These are phyloP conservation scores for Perizoma affinitatum DNA, from an alignment of 2,888 invertebrate species.

Conservation along the genomic window DNA sequence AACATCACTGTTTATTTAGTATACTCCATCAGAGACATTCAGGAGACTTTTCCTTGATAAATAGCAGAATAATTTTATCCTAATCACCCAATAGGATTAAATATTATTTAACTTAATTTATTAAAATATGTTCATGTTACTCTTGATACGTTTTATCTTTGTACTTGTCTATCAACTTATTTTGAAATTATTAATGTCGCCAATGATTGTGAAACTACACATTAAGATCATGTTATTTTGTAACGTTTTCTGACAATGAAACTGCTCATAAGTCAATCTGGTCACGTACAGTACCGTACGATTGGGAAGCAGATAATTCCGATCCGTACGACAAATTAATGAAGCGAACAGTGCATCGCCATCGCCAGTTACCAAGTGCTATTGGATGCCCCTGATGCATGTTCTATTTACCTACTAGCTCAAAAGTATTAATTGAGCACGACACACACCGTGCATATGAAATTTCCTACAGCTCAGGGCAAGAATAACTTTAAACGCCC, in stretches of 20 bases:
- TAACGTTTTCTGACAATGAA: slow-evolving; percentile 19
- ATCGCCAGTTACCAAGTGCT: slow-evolving; percentile 34
- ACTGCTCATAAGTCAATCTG: slow-evolving; percentile 14
- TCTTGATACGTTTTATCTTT: too few species aligned
- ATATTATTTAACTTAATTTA: too few species aligned
- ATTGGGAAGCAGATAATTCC: slow-evolving; percentile 29
- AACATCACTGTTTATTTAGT: too few species aligned
- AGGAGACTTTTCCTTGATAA: too few species aligned
- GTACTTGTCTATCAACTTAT: too few species aligned
- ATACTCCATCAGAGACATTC: too few species aligned
- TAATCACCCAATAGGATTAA: too few species aligned
- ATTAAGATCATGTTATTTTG: not conserved
- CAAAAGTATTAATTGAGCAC: slow-evolving; percentile 31
- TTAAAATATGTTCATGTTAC: too few species aligned
- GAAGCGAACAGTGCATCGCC: slow-evolving; percentile 27
- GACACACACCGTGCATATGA: slow-evolving; percentile 28
- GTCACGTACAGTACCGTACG: slow-evolving; percentile 32
- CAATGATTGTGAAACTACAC: too few species aligned
- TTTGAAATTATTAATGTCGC: too few species aligned
- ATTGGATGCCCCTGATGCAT: slow-evolving; percentile 41
- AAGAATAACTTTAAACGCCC: slow-evolving; percentile 1
- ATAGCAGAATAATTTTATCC: too few species aligned
- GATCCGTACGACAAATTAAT: slow-evolving; percentile 27
- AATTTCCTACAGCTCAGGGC: slow-evolving; percentile 4
- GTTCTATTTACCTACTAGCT: slow-evolving; percentile 42